A percentile compares a stretch with the other conserved stretches of the same genome.
phyloP scores from a whole-genome alignment of 2,888 invertebrate species.

The Melolontha melolontha region DNA sequence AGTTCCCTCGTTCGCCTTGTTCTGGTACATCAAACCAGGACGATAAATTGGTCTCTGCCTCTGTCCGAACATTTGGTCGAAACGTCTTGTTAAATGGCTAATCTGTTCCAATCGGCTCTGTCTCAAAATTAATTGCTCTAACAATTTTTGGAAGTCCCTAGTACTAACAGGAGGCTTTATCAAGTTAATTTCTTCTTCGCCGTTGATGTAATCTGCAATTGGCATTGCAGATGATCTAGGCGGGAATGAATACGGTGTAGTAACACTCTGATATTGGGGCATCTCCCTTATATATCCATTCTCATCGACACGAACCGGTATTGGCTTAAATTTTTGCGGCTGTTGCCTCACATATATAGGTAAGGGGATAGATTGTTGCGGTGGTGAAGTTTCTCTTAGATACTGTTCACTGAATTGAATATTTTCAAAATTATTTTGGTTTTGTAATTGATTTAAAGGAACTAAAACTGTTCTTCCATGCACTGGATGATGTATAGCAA shows the following conservation, averaged over 20 bases:
- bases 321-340: conserved; percentile 54
- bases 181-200: conserved; percentile 68
- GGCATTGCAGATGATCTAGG: conserved; percentile 42
- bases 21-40: conserved; percentile 42
- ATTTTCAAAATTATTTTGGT: conserved; percentile 48
- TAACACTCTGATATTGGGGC: conserved; percentile 50
- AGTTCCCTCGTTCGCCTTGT: conserved; percentile 33
- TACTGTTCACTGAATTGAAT: conserved; percentile 52
- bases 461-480: conserved; percentile 61
- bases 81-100: conserved; percentile 61
- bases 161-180: conserved; percentile 79
- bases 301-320: conserved; percentile 62
- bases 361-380: conserved; percentile 5
- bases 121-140: conserved; percentile 74
- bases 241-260: conserved; percentile 54
- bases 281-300: conserved; percentile 61
- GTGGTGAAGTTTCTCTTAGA: conserved; percentile 25
- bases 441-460: conserved; percentile 60
- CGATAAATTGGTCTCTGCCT: conserved; percentile 37
- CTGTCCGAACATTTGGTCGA: conserved; percentile 37
- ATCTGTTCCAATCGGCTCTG: conserved; percentile 72
- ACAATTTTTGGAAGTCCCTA: conserved; percentile 75
- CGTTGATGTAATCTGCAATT: conserved; percentile 49
- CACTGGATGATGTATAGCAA: conserved; percentile 66
- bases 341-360: conserved; percentile 15